Percentiles rank a stretch among this genome's conserved stretches.
Evolutionary conservation across 2,888 invertebrate genomes (phyloP).

Genomic region (Heteromurus nitidus): DNA sequence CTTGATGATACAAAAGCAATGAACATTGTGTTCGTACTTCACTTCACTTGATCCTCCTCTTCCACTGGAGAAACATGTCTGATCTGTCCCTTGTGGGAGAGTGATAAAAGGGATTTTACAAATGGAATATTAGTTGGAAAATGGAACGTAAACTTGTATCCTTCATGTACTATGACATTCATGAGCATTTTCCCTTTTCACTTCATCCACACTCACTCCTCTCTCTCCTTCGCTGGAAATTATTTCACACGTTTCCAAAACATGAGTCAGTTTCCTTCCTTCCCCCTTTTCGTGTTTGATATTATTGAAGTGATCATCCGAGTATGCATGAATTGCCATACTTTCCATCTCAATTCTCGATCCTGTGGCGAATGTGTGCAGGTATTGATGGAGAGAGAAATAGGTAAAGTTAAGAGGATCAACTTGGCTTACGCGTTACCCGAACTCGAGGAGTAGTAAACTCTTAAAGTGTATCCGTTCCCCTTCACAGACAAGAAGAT

Average conservation of each 20-base stretch:
- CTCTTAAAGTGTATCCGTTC: too few relatives aligned
- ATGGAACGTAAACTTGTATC: constrained; percentile 6
- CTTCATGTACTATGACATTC: neutral
- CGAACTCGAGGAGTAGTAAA: too few relatives aligned
- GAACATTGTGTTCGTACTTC: too few relatives aligned
- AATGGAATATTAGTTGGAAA: constrained; percentile 22
- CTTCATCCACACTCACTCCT: neutral
- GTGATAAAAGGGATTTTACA: constrained; percentile 18
- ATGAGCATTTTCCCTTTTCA: too few relatives aligned
- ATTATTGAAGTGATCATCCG: neutral
- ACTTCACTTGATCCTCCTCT: too few relatives aligned
- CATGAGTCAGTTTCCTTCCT: too few relatives aligned
- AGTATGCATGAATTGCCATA: constrained; percentile 3
- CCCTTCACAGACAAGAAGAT: too few relatives aligned
- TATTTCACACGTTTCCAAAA: neutral
- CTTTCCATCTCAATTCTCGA: too few relatives aligned
- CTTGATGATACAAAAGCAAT: too few relatives aligned
- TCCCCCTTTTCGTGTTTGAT: too few relatives aligned
- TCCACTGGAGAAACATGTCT: constrained; percentile 15
- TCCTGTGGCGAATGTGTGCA: neutral
- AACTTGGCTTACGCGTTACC: neutral
- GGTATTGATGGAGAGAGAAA: neutral
- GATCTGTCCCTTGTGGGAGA: constrained; percentile 18
- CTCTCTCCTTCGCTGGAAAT: too few relatives aligned
- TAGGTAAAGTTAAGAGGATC: constrained; percentile 1